These are phyloP conservation scores for Steromphala cineraria DNA, from an alignment of 2,888 invertebrate species.

Conservation along the genomic window DNA sequence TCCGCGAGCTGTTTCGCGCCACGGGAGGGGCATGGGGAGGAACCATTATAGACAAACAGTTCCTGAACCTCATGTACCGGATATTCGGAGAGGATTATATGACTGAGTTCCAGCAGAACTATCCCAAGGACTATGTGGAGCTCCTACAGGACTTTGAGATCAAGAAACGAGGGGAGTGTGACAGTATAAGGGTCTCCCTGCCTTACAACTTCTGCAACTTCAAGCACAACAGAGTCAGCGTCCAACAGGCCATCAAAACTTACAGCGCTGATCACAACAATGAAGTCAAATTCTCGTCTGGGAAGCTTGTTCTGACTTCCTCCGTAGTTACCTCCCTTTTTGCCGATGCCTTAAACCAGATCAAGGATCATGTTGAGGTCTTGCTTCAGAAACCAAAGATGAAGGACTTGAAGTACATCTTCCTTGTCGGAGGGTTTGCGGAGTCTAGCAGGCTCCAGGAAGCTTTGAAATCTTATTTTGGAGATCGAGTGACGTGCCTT, in stretches of 20 bases:
- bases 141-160: slow-evolving; percentile 68
- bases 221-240: slow-evolving; percentile 58
- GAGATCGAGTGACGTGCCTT: slow-evolving; percentile 61
- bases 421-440: slow-evolving; percentile 69
- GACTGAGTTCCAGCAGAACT: slow-evolving; percentile 57
- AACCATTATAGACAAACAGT: slow-evolving; percentile 65
- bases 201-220: slow-evolving; percentile 70
- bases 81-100: slow-evolving; percentile 66
- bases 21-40: slow-evolving; percentile 71
- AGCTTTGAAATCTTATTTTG: slow-evolving; percentile 59
- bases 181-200: slow-evolving; percentile 64
- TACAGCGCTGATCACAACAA: slow-evolving; percentile 52
- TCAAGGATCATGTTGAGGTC: slow-evolving; percentile 54
- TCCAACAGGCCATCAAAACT: slow-evolving; percentile 64
- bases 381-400: slow-evolving; percentile 59
- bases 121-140: slow-evolving; percentile 66
- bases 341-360: slow-evolving; percentile 58
- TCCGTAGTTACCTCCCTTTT: slow-evolving; percentile 61
- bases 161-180: slow-evolving; percentile 67
- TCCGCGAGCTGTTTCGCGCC: slow-evolving; percentile 67
- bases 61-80: slow-evolving; percentile 57
- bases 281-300: slow-evolving; percentile 67
- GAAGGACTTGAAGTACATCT: slow-evolving; percentile 62
- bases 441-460: slow-evolving; percentile 63
- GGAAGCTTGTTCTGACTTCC: slow-evolving; percentile 64